These are phyloP conservation scores for Corythornis leucogaster DNA, from an alignment of 2,797 vertebrate genomes.

Conservation along the genomic window DNA sequence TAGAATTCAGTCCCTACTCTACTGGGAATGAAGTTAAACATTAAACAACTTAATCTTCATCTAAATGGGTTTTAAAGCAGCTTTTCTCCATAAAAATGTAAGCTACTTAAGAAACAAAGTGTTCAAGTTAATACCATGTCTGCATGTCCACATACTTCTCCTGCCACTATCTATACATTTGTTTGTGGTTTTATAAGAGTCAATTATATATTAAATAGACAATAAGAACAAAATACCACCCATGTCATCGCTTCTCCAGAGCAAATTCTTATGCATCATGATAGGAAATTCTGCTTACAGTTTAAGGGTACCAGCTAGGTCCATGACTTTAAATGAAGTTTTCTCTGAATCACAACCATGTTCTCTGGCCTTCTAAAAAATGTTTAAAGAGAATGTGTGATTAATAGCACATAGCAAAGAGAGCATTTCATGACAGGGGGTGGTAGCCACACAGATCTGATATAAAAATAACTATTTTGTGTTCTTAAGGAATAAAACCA, in stretches of 20 bases:
- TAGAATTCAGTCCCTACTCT: background rate
- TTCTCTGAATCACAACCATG: background rate
- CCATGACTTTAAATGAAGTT: background rate
- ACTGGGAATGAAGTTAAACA: conserved; percentile 34
- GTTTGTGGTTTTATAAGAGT: background rate
- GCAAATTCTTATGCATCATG: background rate
- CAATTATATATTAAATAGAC: background rate
- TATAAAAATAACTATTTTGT: background rate
- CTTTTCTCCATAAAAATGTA: conserved; percentile 47
- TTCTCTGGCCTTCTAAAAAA: background rate
- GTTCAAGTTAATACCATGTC: conserved; percentile 8
- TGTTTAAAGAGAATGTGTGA: background rate
- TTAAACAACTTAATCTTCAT: conserved; percentile 65
- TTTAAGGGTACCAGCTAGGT: background rate
- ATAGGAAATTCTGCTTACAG: background rate
- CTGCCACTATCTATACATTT: background rate
- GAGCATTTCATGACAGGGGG: background rate
- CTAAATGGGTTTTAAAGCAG: conserved; percentile 50
- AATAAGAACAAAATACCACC: background rate
- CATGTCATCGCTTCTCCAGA: background rate
- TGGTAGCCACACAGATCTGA: background rate
- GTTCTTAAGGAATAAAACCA: background rate
- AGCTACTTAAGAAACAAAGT: conserved; percentile 51
- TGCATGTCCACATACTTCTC: background rate
- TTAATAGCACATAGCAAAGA: background rate